Percentiles rank a stretch among this genome's conserved stretches.
These are phyloP conservation scores for Oophaga pumilio DNA, from an alignment of 2,113 vertebrate species.

Conservation along the genomic window DNA sequence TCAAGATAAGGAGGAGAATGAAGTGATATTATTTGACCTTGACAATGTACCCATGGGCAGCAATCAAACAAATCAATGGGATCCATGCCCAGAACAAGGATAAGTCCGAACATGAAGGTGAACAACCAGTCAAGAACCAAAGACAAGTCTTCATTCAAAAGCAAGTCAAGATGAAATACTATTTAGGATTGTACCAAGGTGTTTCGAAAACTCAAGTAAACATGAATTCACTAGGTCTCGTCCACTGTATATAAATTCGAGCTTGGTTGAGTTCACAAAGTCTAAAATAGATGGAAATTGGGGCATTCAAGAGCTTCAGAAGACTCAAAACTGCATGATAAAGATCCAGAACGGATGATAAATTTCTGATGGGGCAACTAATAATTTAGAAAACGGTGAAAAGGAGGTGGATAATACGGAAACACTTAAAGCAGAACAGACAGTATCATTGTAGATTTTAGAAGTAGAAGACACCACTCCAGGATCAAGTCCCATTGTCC, in stretches of 20 bases:
- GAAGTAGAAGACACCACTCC: no score
- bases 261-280: not conserved
- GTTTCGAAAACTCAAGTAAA: not conserved
- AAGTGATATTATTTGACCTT: not conserved
- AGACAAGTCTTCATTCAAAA: no score
- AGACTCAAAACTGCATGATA: no score
- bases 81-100: not conserved
- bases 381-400: not conserved
- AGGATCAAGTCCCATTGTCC: no score
- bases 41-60: not conserved
- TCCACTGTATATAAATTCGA: not conserved
- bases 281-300: not conserved
- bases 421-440: not conserved
- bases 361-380: not conserved
- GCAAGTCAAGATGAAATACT: not conserved
- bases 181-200: not conserved
- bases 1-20: slow-evolving; percentile 7
- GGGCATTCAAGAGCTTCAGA: not conserved
- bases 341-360: no score
- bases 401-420: not conserved
- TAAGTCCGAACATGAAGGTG: not conserved
- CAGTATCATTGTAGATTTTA: no score
- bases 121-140: not conserved
- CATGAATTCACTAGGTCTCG: not conserved
- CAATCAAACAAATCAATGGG: not conserved